phyloP scores from a whole-genome alignment of 2,888 invertebrate species.

The Branchellion lobata region DNA sequence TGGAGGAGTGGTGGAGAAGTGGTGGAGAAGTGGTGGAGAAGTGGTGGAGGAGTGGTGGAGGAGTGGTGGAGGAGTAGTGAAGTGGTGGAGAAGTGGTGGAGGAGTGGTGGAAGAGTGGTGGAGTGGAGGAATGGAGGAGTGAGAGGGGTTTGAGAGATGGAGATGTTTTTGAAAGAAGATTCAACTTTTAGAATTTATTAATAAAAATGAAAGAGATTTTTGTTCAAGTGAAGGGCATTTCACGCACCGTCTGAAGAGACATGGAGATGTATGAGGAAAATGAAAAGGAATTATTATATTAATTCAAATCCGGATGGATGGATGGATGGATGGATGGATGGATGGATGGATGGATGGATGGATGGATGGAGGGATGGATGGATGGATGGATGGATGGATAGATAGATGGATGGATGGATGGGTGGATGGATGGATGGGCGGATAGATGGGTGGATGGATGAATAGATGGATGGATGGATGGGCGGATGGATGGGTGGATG shows the following conservation, averaged over 20 bases:
- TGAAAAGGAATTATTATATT: not conserved
- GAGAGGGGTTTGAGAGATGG: too few relatives aligned
- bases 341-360: conserved; percentile 10
- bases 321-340: conserved; percentile 9
- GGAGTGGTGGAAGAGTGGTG: too few relatives aligned
- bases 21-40: too few relatives aligned
- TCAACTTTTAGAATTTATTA: too few relatives aligned
- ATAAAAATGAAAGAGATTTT: too few relatives aligned
- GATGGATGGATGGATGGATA: not conserved
- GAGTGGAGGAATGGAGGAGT: too few relatives aligned
- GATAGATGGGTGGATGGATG: not conserved
- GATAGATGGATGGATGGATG: conserved; percentile 6
- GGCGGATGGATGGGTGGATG: too few relatives aligned
- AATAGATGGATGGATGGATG: not conserved
- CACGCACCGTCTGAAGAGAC: conserved; percentile 6
- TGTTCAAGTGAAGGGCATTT: not conserved
- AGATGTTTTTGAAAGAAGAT: too few relatives aligned
- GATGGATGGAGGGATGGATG: not conserved
- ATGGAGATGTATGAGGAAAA: not conserved
- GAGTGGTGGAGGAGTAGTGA: too few relatives aligned
- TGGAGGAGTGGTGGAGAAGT: too few relatives aligned
- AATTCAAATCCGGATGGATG: conserved; percentile 1
- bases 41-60: too few relatives aligned
- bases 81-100: too few relatives aligned
- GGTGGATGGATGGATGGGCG: not conserved